Base-by-base conservation (phyloP, 2,888 invertebrate genomes). In the Cerastis rubricosa region DNA sequence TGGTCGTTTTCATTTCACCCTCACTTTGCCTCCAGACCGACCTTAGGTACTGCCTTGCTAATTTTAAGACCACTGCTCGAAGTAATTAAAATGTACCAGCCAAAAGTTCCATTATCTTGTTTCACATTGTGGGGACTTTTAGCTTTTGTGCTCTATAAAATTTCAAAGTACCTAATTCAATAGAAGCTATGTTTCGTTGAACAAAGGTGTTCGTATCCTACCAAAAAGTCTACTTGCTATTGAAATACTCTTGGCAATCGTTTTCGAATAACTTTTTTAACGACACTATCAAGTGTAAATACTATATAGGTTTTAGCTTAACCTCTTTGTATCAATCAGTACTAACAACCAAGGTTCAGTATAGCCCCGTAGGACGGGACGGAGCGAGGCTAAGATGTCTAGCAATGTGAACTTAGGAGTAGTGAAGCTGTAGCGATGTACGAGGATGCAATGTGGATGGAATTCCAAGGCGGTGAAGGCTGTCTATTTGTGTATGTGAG, bases 31-130 rank as follows among this genome's bases (percentile, higher is more conserved):
- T 83, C 75, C 84, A 87, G 83, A 85, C 84, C 84, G 82, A 87
- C 86, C 85, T 87, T 88, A 77, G 35, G 65, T 66, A 81, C 84
- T 70, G 83, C 86, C 78, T 89, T 89, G 54, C 78, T 65, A 61
- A 92, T 91, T 91, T 91, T 91, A 91, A 92, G 91, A 91, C 86
- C 84, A 89, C 88, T 89, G 85, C 89, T 79, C 85, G 84, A 89
- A 84, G 88, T 92, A 92, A 93, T 93, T 93, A 93, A 93, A 93
- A 92, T 90, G 90, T 91, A 89, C 89, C 90, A 92, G 69, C 67
- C 68, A 74, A 79, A 85, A 80, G 74, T 80, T 72, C 78, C 80
- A 83, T 86, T 86, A 84, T 85, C 76, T 80, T 70, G 17, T 35
- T 19, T 61, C 25, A 85, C 35, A 49, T 12, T 70, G 57, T 14